These are phyloP conservation scores for Terebella lapidaria DNA, from an alignment of 2,888 invertebrate genomes.

Conservation along the genomic window DNA sequence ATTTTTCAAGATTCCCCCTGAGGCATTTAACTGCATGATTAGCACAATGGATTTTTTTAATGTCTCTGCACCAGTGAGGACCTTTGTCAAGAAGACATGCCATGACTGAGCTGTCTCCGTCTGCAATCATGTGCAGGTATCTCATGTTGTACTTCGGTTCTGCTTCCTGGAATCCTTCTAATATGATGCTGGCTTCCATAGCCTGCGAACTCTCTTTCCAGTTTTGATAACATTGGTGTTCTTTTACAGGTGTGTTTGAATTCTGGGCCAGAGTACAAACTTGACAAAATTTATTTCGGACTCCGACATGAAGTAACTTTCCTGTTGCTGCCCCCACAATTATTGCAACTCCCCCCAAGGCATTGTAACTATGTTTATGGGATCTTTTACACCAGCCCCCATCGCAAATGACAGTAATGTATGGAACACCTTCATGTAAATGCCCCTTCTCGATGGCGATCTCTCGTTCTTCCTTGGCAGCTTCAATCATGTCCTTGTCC, in stretches of 20 bases:
- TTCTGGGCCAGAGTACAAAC: neutral
- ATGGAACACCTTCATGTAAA: too few species aligned
- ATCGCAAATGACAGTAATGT: too few species aligned
- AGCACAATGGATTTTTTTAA: neutral
- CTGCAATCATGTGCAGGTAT: neutral
- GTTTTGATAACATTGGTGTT: neutral
- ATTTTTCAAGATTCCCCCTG: neutral
- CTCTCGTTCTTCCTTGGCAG: too few species aligned
- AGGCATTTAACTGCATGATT: neutral
- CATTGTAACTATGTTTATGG: neutral
- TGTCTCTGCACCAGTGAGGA: neutral
- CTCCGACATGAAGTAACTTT: neutral
- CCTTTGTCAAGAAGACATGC: neutral
- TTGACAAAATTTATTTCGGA: too few species aligned
- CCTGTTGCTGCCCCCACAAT: neutral
- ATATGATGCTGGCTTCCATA: neutral
- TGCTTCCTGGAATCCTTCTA: neutral
- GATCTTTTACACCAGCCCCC: too few species aligned
- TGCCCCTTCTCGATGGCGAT: too few species aligned
- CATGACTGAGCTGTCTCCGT: too few species aligned
- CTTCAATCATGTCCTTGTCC: too few species aligned
- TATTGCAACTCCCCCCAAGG: neutral
- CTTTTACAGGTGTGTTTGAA: neutral
- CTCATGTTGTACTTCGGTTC: neutral
- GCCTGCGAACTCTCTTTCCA: neutral